Conservation (phyloP, 1,140 invertebrate genomes). For the Heliconius hermathena region DNA sequence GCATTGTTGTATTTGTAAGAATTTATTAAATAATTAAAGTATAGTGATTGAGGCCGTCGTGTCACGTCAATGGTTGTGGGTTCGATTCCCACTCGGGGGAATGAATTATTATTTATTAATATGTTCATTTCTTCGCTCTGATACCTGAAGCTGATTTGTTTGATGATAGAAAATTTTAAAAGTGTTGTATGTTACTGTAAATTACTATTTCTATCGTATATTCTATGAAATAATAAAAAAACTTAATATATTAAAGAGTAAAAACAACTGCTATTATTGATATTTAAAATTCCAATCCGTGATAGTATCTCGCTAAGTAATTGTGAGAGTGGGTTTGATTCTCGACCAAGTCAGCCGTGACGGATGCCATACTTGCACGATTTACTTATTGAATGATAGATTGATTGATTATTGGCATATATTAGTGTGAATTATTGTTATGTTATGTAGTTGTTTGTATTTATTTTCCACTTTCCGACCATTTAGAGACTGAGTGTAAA, state of each 20-base stretch:
- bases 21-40: no score
- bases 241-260: no score
- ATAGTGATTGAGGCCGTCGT: no score
- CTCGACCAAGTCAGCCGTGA: slow-evolving; percentile 16
- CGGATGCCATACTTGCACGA: slow-evolving; percentile 14
- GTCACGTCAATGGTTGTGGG: neutral
- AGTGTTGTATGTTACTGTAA: no score
- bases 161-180: no score
- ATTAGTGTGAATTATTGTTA: neutral
- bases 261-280: neutral
- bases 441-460: neutral
- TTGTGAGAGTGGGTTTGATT: slow-evolving; percentile 18
- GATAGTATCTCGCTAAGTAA: neutral
- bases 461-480: neutral
- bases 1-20: no score
- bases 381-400: neutral
- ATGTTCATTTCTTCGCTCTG: no score
- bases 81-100: neutral
- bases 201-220: no score
- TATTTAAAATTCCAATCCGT: neutral
- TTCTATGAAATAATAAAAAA: no score
- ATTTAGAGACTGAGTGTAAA: neutral
- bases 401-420: neutral
- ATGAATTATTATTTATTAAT: neutral
- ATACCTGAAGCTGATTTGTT: no score